These are phyloP conservation scores for Lymantria dispar DNA, from an alignment of 2,888 invertebrate genomes.

Conservation along the genomic window DNA sequence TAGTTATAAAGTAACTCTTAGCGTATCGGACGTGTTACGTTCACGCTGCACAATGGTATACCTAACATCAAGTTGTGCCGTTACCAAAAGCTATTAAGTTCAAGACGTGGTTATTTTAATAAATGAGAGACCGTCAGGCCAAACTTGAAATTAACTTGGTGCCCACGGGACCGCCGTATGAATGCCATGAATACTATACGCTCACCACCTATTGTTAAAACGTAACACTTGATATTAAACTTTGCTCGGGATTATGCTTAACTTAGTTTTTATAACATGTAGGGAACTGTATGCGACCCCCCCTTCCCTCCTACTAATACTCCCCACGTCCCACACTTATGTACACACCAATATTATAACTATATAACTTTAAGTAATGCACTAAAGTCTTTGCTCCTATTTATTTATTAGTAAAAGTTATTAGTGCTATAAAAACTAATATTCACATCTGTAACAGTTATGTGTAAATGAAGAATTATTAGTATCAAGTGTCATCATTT, in stretches of 20 bases:
- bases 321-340: too few species aligned
- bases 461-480: too few species aligned
- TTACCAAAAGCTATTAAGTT: constrained; percentile 70
- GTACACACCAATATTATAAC: too few species aligned
- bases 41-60: constrained; percentile 12
- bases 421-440: too few species aligned
- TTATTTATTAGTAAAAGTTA: too few species aligned
- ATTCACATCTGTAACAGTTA: too few species aligned
- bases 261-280: neutral
- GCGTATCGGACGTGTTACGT: neutral
- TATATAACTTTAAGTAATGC: too few species aligned
- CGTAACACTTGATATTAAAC: constrained; percentile 3
- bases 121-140: constrained; percentile 54
- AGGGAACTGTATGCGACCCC: neutral
- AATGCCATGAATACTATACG: constrained; percentile 40
- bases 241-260: constrained; percentile 4
- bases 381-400: too few species aligned
- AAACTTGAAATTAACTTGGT: constrained; percentile 77
- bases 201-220: constrained; percentile 5
- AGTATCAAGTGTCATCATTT: too few species aligned
- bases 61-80: constrained; percentile 51
- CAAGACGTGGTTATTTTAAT: constrained; percentile 74
- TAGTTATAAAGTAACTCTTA: neutral
- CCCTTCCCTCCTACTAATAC: too few species aligned
- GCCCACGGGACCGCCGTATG: constrained; percentile 50